Base-by-base conservation (phyloP, 2,888 invertebrate genomes). In the Tachina lurida region DNA sequence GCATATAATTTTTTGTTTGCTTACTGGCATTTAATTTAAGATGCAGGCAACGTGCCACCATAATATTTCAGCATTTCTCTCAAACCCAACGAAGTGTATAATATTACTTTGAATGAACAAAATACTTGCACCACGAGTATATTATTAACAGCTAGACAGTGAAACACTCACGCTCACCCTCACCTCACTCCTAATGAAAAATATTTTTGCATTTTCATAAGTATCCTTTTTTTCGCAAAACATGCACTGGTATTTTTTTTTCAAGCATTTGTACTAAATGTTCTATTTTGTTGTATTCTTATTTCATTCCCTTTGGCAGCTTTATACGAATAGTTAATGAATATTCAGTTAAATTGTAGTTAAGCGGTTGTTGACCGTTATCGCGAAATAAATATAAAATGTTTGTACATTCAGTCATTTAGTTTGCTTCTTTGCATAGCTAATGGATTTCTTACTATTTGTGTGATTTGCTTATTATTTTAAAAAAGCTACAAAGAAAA, bases 291-390 rank as follows among this genome's bases (percentile, higher is more conserved):
- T 58, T 67, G 39, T 58, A 58, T 67, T 68, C 39, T 80, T 67
- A 56, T 77, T 75, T 70, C 19, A 17, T 47, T 56, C 49, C 73
- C 56, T 75, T 76, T 56, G 68, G 77, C 41, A 60, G 47, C 39
- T 68, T 67, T 47, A 17, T 70, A 31, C 31, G 31, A 31, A 31
- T 31, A n/a, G n/a, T n/a, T n/a, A 31, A 31, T 31, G 31, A 70
- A 68, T 85, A 45, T 78, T 78, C 47, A 77, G 81, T 84, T 80
- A 67, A 84, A 76, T 22, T 84, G 19, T 15, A 76, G 71, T 84
- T 77, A 86, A 86, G 86, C 84, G 86, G 75, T 86, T 88, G 75
- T 86, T 87, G 87, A 88, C 87, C 87, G 83, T 87, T 84, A 82
- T 84, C 75, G 74, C 19, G 58, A 77, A 81, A 81, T 81, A 84